Percentiles rank a stretch among this genome's conserved stretches.
Evolutionary conservation across 2,888 invertebrate species (phyloP).

Genomic region (Hartigia nigra): DNA sequence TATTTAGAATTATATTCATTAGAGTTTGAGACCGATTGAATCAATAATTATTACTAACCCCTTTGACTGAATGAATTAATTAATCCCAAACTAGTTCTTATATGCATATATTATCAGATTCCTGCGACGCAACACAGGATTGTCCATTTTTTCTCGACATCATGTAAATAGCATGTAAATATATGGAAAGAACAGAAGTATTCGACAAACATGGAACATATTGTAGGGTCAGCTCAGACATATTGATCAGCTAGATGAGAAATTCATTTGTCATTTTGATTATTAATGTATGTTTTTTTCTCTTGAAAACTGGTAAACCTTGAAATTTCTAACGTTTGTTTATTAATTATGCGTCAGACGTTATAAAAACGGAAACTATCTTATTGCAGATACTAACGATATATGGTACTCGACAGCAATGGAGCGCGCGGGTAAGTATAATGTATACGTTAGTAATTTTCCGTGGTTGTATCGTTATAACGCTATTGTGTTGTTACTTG

Average conservation of each 20-base stretch:
- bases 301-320: background rate
- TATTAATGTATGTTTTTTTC: background rate
- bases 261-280: background rate
- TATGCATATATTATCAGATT: background rate
- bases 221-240: background rate
- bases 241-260: background rate
- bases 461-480: background rate
- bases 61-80: background rate
- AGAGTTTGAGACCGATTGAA: background rate
- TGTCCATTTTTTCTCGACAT: background rate
- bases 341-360: background rate
- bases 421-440: background rate
- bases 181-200: background rate
- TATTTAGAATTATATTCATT: background rate
- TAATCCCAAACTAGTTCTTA: background rate
- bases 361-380: background rate
- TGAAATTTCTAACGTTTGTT: background rate
- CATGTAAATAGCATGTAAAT: background rate
- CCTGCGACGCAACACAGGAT: background rate
- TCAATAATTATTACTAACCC: background rate
- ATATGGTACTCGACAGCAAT: background rate
- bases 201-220: background rate
- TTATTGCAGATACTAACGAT: background rate
- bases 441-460: background rate
- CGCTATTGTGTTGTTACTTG: background rate